Evolutionary conservation across 2,797 vertebrate genomes (phyloP).

Genomic region (Antrozous pallidus): DNA sequence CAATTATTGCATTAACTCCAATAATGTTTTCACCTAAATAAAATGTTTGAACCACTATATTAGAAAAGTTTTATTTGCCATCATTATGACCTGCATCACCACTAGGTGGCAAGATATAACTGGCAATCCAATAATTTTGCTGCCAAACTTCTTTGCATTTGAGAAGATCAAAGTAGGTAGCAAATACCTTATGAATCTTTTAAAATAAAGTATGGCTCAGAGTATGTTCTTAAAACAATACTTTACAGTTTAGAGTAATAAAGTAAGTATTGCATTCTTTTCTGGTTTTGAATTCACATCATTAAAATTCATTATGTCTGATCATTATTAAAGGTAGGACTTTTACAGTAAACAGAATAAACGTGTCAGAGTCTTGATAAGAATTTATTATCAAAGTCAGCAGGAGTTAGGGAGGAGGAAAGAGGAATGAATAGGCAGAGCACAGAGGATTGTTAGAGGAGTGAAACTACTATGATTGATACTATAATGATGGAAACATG

Average conservation of each 20-base stretch:
- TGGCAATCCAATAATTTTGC: slow-evolving; percentile 36
- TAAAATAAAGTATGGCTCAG: neutral
- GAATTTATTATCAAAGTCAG: neutral
- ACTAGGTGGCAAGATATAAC: slow-evolving; percentile 76
- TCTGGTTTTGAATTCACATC: slow-evolving; percentile 26
- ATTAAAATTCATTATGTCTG: neutral
- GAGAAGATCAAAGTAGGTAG: neutral
- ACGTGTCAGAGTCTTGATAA: neutral
- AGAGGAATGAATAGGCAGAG: neutral
- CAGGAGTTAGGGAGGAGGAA: neutral
- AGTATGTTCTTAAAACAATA: neutral
- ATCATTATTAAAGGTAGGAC: neutral
- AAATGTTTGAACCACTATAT: neutral
- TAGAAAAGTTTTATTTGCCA: neutral
- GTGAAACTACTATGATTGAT: neutral
- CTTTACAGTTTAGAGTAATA: slow-evolving; percentile 7
- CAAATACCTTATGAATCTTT: neutral
- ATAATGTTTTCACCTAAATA: neutral
- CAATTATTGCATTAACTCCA: neutral
- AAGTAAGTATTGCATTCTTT: neutral
- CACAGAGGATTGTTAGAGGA: neutral
- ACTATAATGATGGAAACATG: neutral
- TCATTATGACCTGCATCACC: neutral
- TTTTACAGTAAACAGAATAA: neutral
- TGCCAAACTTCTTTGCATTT: neutral